These are phyloP conservation scores for Drosophila mulleri DNA, from an alignment of 2,888 invertebrate species.

Conservation along the genomic window DNA sequence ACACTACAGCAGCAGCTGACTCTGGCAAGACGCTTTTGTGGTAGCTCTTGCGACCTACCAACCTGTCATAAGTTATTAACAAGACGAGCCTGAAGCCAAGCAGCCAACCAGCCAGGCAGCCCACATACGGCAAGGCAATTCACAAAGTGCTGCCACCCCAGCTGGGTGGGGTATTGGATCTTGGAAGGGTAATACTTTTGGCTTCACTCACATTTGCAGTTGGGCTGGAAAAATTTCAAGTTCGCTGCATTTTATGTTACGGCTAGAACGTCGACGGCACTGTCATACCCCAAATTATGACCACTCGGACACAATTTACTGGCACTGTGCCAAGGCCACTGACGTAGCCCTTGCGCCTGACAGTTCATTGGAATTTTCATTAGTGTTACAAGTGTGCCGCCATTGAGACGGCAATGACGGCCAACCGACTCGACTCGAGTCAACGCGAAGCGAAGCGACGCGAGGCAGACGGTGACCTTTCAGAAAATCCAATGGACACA, in stretches of 20 bases:
- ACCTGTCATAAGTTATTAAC: constrained; percentile 77
- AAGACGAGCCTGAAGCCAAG: constrained; percentile 53
- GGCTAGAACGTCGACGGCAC: constrained; percentile 3
- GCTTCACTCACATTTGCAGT: constrained; percentile 34
- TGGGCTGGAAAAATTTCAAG: constrained; percentile 55
- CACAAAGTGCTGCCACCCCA: constrained; percentile 58
- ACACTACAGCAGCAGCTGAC: constrained; percentile 27
- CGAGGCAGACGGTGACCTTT: constrained; percentile 58
- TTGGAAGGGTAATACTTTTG: neutral
- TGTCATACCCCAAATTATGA: constrained; percentile 66
- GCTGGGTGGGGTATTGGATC: neutral
- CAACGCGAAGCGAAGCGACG: constrained; percentile 2
- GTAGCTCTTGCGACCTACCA: constrained; percentile 13
- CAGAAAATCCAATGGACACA: constrained; percentile 44
- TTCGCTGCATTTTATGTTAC: constrained; percentile 54
- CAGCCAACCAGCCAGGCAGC: constrained; percentile 28
- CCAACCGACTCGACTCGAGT: constrained; percentile 26
- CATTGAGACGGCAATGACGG: constrained; percentile 67
- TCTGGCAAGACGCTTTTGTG: constrained; percentile 34
- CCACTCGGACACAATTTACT: constrained; percentile 69
- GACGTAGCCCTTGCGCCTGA: constrained; percentile 57
- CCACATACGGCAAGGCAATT: constrained; percentile 59
- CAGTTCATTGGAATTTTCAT: constrained; percentile 78
- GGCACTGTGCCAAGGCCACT: constrained; percentile 71
- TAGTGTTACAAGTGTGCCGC: constrained; percentile 74